phyloP scores from a whole-genome alignment of 2,797 vertebrate species.

The Neoniphon sammara region DNA sequence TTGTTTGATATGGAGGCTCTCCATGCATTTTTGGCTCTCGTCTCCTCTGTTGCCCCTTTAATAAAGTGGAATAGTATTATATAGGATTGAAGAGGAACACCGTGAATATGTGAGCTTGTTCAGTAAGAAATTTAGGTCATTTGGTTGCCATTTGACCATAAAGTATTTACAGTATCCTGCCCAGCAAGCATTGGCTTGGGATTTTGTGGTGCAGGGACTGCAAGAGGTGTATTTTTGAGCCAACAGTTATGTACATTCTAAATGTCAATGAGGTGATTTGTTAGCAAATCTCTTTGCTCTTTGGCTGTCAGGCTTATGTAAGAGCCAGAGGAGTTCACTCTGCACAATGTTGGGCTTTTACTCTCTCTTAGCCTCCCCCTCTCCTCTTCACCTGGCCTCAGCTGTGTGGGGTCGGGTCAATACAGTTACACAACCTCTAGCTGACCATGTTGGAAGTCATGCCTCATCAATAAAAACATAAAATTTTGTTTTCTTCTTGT shows the following conservation, averaged over 20 bases:
- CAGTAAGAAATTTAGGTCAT: constrained; percentile 23
- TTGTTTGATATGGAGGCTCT: constrained; percentile 44
- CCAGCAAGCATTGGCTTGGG: background rate
- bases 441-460: constrained; percentile 40
- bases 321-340: constrained; percentile 54
- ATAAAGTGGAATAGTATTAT: constrained; percentile 6
- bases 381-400: constrained; percentile 53
- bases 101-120: constrained; percentile 1
- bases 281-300: constrained; percentile 52
- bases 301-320: constrained; percentile 58
- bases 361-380: constrained; percentile 29
- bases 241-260: background rate
- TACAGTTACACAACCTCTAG: constrained; percentile 59
- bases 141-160: constrained; percentile 12
- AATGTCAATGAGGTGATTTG: constrained; percentile 61
- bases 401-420: constrained; percentile 42
- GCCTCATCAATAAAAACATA: constrained; percentile 22
- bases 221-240: constrained; percentile 28
- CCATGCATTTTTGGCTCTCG: constrained; percentile 8
- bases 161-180: background rate
- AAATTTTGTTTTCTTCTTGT: too few relatives aligned
- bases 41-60: constrained; percentile 33
- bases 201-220: background rate
- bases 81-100: constrained; percentile 7
- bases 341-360: constrained; percentile 40